These are phyloP conservation scores for Catharus minimus DNA, from an alignment of 2,113 vertebrate genomes.

Conservation along the genomic window DNA sequence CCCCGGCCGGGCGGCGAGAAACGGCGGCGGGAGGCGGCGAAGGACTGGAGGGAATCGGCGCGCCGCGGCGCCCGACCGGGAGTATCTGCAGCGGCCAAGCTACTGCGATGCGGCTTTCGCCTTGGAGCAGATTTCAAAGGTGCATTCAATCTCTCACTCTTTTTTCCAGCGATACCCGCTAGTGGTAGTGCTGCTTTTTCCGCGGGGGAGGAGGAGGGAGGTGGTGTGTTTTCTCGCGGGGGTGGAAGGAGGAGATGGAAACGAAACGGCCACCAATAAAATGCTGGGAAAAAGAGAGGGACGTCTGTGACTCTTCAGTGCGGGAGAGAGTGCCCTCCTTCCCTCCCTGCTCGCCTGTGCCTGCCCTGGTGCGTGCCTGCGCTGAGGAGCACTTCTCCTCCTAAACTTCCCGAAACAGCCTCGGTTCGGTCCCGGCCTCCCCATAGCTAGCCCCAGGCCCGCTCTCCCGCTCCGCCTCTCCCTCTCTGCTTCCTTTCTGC, in stretches of 20 bases:
- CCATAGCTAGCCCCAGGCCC: background rate
- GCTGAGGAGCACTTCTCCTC: background rate
- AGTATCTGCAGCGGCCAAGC: slow-evolving; percentile 95
- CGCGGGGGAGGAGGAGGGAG: slow-evolving; percentile 11
- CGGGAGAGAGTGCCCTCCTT: slow-evolving; percentile 14
- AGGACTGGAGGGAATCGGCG: slow-evolving; percentile 77
- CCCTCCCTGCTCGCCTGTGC: background rate
- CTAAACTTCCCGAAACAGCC: background rate
- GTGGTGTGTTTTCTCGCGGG: slow-evolving; percentile 9
- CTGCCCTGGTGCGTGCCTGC: slow-evolving; percentile 7
- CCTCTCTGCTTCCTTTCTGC: background rate
- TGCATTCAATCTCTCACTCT: slow-evolving; percentile 67
- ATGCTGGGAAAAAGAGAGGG: slow-evolving; percentile 59
- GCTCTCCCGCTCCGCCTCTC: background rate
- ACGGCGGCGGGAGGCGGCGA: slow-evolving; percentile 79
- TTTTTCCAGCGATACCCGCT: background rate
- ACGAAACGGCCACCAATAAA: slow-evolving; percentile 38
- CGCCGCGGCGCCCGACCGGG: slow-evolving; percentile 81
- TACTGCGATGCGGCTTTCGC: slow-evolving; percentile 96
- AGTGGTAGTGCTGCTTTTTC: background rate
- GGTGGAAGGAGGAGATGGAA: slow-evolving; percentile 35
- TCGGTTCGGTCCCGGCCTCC: background rate
- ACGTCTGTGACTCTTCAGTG: slow-evolving; percentile 32
- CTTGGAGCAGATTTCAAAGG: slow-evolving; percentile 94
- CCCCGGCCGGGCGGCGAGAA: slow-evolving; percentile 79